Base-by-base conservation (phyloP, 2,888 invertebrate species). In the Eurytoma adleriae region DNA sequence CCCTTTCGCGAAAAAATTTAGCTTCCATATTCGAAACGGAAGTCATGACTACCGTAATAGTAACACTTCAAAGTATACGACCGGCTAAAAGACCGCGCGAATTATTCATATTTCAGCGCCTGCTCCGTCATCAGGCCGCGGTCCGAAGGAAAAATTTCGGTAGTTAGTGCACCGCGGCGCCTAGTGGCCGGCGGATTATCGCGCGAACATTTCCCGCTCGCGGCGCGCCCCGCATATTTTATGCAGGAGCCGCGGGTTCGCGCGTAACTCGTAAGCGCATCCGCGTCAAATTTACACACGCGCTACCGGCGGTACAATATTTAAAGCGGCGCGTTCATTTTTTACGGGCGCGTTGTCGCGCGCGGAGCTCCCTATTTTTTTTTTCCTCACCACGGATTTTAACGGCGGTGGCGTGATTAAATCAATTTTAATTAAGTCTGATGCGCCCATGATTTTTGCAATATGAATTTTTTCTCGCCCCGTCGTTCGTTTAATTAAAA, bases 181-280 rank as follows among this genome's bases (percentile, higher is more conserved):
- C 40, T 40, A 40, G 40, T 7, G 40, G 40, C 54, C 64, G 64
- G n/a, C 7, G 52, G 76, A 69, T 76, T 76, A 68, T 40, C 57
- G 67, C 74, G 56, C 68, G 62, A 78, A 71, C 64, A 66, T 78
- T 78, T 50, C 48, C 24, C 56, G 78, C 40, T 7, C 14, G 18
- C 70, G 27, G 24, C 54, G 27, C n/a, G 12, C 12, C n/a, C 64
- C 24, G 14, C 30, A 74, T 74, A 74, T 74, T 74, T 79, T 69
- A 73, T 70, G 73, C 73, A 72, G 54, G 67, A 72, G 69, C 40
- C 40, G 40, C 54, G n/a, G 52, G 48, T 14, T 56, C 27, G 62
- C 54, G 50, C 79, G 79, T 74, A 69, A 79, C 73, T 50, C 69
- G 64, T 64, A 48, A 69, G 57, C 40, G 40, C 78, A 62, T 64